A percentile compares a stretch with the other conserved stretches of the same genome.
Evolutionary conservation across 2,113 vertebrate species (phyloP).

Genomic region (Motacilla alba): DNA sequence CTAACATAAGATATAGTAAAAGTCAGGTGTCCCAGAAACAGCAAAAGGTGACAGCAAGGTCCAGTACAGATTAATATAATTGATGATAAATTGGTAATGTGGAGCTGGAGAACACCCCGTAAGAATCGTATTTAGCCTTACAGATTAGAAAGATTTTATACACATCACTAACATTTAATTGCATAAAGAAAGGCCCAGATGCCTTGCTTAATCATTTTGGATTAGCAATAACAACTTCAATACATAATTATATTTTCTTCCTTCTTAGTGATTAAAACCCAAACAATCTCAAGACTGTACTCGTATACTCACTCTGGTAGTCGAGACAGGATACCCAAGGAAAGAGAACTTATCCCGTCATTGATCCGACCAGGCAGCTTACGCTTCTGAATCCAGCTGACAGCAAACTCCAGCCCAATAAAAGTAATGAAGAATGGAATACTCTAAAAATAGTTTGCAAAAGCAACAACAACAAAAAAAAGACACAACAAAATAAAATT

Average conservation of each 20-base stretch:
- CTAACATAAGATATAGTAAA: neutral
- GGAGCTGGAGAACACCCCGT: neutral
- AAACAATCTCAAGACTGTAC: neutral
- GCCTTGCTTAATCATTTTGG: neutral
- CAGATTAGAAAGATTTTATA: neutral
- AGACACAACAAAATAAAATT: neutral
- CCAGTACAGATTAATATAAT: neutral
- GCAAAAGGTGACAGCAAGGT: neutral
- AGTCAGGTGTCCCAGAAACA: neutral
- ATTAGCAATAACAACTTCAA: neutral
- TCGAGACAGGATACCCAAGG: slow-evolving; percentile 83
- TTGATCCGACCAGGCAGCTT: slow-evolving; percentile 69
- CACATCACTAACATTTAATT: neutral
- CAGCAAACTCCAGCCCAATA: slow-evolving; percentile 81
- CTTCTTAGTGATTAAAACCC: neutral
- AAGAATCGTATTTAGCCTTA: neutral
- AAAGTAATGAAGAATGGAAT: slow-evolving; percentile 85
- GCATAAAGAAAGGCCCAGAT: neutral
- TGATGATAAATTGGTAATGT: neutral
- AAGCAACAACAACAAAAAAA: neutral
- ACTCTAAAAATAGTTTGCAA: slow-evolving; percentile 71
- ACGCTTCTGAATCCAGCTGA: slow-evolving; percentile 77
- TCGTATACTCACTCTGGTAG: slow-evolving; percentile 81
- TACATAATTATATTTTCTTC: neutral
- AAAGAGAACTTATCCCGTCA: slow-evolving; percentile 83